phyloP scores from a whole-genome alignment of 2,113 vertebrate genomes.

The Clarias gariepinus region DNA sequence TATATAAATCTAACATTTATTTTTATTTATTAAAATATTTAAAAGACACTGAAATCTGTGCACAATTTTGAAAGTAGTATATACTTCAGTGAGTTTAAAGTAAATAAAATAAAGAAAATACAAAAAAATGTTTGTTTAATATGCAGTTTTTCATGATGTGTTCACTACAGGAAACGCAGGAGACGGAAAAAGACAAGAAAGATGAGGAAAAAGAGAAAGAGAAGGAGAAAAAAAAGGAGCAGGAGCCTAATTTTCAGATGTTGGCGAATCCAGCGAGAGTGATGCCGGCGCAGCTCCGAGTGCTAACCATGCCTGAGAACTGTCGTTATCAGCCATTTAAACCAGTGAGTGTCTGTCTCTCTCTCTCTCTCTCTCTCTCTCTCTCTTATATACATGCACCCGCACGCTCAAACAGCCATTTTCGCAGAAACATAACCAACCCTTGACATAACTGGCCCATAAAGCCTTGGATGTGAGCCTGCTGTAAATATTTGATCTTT shows the following conservation, averaged over 20 bases:
- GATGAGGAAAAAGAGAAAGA: conserved; percentile 67
- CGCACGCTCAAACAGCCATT: not conserved
- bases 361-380: not conserved
- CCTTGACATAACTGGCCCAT: conserved; percentile 10
- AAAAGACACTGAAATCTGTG: not conserved
- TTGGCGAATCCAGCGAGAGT: conserved; percentile 94
- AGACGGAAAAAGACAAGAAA: conserved; percentile 82
- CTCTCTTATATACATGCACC: not conserved
- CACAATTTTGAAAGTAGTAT: not conserved
- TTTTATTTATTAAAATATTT: not conserved
- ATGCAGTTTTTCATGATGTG: not conserved
- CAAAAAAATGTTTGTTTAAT: not conserved
- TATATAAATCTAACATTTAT: too few species aligned
- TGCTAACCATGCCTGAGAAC: conserved; percentile 90
- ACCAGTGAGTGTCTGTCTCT: conserved; percentile 59
- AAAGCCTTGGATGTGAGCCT: conserved; percentile 17
- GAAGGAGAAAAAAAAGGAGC: conserved; percentile 96
- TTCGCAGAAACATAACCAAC: not conserved
- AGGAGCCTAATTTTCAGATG: conserved; percentile 93
- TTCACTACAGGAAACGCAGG: conserved; percentile 86
- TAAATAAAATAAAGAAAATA: too few species aligned
- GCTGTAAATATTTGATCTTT: conserved; percentile 35
- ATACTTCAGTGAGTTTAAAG: not conserved
- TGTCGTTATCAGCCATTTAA: conserved; percentile 98
- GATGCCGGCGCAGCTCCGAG: conserved; percentile 97